Evolutionary conservation across 1,140 invertebrate species (phyloP).

Genomic region (Dendroctonus valens): DNA sequence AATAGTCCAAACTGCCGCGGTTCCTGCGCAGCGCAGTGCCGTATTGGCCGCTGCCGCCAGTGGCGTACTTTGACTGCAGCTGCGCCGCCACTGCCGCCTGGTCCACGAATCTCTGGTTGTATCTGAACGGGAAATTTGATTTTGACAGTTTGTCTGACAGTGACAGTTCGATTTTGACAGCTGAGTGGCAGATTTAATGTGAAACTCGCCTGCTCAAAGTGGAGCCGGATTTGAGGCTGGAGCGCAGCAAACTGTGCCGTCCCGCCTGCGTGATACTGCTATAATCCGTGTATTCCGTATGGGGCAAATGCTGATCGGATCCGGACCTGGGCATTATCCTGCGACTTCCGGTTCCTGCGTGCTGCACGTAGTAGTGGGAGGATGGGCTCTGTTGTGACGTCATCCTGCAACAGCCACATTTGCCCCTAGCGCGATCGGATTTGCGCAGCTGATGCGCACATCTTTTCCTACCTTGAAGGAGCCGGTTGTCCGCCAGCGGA

Average conservation of each 20-base stretch:
- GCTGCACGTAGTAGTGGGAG: conserved; percentile 56
- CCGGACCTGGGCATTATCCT: conserved; percentile 75
- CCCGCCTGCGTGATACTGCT: conserved; percentile 65
- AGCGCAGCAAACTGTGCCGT: conserved; percentile 71
- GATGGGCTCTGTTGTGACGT: conserved; percentile 53
- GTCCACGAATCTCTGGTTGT: conserved; percentile 59
- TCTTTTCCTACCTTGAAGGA: conserved; percentile 37
- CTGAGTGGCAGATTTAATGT: neutral
- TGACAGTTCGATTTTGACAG: too few relatives aligned
- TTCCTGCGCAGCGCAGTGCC: conserved; percentile 64
- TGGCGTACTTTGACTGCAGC: conserved; percentile 49
- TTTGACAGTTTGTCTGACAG: too few relatives aligned
- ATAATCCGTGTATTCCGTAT: conserved; percentile 74
- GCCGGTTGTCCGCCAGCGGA: conserved; percentile 54
- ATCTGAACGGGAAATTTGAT: conserved; percentile 42
- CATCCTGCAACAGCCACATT: conserved; percentile 44
- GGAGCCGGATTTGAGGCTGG: conserved; percentile 69
- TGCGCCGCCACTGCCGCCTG: conserved; percentile 54
- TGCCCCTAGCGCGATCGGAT: too few relatives aligned
- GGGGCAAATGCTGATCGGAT: conserved; percentile 79
- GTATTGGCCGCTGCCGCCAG: conserved; percentile 38
- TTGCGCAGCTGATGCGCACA: too few relatives aligned
- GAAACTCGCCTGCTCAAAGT: conserved; percentile 46
- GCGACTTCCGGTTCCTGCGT: conserved; percentile 51
- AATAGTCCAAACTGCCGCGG: conserved; percentile 78